Percentiles rank a stretch among this genome's conserved stretches.
phyloP scores from a whole-genome alignment of 2,797 vertebrate genomes.

The Vultur gryphus region DNA sequence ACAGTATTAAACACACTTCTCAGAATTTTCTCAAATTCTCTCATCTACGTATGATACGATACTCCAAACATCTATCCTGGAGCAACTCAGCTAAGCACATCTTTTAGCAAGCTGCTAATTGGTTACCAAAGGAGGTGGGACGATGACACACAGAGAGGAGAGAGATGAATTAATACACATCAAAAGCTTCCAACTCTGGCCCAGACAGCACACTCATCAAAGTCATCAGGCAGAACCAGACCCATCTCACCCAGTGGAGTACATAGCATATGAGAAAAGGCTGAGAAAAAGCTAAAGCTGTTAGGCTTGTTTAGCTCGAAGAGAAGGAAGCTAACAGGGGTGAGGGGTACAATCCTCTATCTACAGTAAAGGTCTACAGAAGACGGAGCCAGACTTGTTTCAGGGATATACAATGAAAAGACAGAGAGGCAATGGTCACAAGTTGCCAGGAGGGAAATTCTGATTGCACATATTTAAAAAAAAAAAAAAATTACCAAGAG shows the following conservation, averaged over 20 bases:
- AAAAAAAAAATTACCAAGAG: background rate
- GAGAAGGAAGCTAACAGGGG: background rate
- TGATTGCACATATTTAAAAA: background rate
- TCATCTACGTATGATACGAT: background rate
- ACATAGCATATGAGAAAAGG: accelerated
- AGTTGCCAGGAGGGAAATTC: background rate
- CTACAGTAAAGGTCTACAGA: background rate
- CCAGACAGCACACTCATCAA: background rate
- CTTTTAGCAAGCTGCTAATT: background rate
- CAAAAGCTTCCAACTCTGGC: background rate
- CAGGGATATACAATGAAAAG: background rate
- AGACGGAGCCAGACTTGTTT: background rate
- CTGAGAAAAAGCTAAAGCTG: background rate
- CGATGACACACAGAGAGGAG: too few relatives aligned
- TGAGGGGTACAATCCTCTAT: background rate
- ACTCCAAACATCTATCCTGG: background rate
- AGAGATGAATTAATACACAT: background rate
- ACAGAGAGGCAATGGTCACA: background rate
- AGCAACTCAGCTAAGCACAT: background rate
- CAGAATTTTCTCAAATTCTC: background rate
- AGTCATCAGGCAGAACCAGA: background rate
- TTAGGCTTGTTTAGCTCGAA: background rate
- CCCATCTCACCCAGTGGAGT: background rate
- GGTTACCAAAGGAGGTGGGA: too few relatives aligned
- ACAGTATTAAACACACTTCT: background rate